These are phyloP conservation scores for Schlechtendalia chinensis DNA, from an alignment of 1,140 invertebrate genomes.

Conservation along the genomic window DNA sequence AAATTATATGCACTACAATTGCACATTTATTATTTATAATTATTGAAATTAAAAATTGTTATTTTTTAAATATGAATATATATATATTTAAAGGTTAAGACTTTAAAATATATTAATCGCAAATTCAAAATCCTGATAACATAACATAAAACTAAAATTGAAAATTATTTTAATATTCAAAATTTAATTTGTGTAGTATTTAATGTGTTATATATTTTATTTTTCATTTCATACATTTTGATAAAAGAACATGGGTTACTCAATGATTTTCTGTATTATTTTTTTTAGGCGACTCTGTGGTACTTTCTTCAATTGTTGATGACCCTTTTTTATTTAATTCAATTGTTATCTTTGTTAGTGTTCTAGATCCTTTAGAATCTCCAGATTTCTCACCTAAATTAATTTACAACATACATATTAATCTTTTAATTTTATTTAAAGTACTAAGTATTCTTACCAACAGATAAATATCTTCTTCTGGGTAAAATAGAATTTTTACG, in stretches of 20 bases:
- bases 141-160: neutral
- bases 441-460: conserved; percentile 17
- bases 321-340: conserved; percentile 40
- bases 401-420: neutral
- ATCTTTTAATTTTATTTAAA: neutral
- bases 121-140: neutral
- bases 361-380: conserved; percentile 27
- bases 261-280: neutral
- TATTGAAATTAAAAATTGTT: neutral
- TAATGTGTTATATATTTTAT: neutral
- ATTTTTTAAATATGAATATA: neutral
- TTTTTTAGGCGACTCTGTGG: conserved; percentile 14
- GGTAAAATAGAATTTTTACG: conserved; percentile 35
- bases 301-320: conserved; percentile 40
- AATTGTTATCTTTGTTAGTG: conserved; percentile 19
- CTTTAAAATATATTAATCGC: conserved; percentile 1
- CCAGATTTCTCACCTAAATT: conserved; percentile 33
- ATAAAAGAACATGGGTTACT: conserved; percentile 4
- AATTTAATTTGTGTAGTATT: neutral
- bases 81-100: neutral
- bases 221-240: neutral
- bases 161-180: neutral
- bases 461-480: conserved; percentile 44
- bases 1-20: neutral
- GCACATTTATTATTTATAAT: neutral